Percentiles rank a stretch among this genome's conserved stretches.
These are phyloP conservation scores for Mohoua ochrocephala DNA, from an alignment of 2,113 vertebrate genomes.

Conservation along the genomic window DNA sequence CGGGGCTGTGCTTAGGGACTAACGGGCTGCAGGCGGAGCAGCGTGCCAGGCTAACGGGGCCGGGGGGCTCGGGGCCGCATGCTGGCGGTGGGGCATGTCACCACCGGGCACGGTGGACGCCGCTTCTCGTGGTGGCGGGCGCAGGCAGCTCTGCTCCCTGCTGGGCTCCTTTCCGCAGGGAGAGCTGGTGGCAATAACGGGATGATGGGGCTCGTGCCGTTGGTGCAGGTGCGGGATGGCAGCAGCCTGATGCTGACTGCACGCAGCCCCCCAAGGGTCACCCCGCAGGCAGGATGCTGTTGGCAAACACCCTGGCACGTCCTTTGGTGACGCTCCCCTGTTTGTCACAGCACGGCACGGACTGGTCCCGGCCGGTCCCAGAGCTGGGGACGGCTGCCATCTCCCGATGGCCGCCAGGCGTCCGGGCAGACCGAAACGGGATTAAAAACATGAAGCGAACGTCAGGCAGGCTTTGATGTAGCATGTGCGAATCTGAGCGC, in stretches of 20 bases:
- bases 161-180: neutral
- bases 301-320: neutral
- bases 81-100: neutral
- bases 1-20: conserved; percentile 77
- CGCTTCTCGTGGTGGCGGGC: fast-evolving
- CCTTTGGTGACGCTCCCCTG: neutral
- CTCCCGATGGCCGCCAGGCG: fast-evolving
- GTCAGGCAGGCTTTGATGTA: neutral
- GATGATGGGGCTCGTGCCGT: neutral
- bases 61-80: conserved; percentile 16
- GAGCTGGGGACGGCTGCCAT: neutral
- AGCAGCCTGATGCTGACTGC: neutral
- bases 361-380: fast-evolving
- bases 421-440: fast-evolving
- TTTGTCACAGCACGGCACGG: neutral
- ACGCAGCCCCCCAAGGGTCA: neutral
- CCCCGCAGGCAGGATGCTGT: fast-evolving
- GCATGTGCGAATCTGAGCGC: neutral
- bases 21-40: neutral
- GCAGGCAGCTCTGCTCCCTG: neutral
- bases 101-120: neutral
- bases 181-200: fast-evolving
- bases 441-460: neutral
- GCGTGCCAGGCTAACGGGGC: neutral
- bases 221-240: neutral